phyloP scores from a whole-genome alignment of 1,140 invertebrate species.

The Papilio xuthus region DNA sequence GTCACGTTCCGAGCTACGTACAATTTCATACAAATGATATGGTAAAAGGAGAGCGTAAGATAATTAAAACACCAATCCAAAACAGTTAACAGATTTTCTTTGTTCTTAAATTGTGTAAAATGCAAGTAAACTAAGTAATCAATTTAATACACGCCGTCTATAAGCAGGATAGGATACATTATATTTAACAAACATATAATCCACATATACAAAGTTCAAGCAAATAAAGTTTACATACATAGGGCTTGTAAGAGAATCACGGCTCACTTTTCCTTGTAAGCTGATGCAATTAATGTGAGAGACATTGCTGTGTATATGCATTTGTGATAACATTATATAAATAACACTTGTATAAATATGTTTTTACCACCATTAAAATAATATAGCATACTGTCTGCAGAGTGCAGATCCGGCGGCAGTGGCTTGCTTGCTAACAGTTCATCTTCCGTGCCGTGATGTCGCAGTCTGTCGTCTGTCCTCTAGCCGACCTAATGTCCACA shows the following conservation, averaged over 20 bases:
- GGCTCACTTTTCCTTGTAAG: conserved; percentile 23
- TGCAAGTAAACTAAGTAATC: conserved; percentile 31
- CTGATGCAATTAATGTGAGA: conserved; percentile 20
- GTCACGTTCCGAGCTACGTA: neutral
- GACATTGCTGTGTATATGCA: conserved; percentile 11
- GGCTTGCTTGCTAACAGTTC: too few species aligned
- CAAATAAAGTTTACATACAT: conserved; percentile 6
- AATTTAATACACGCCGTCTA: conserved; percentile 24
- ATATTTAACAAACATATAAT: conserved; percentile 37
- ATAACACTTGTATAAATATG: conserved; percentile 35
- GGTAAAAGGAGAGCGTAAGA: conserved; percentile 7
- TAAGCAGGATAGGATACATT: conserved; percentile 25
- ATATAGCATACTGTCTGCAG: conserved; percentile 33
- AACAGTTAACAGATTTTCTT: conserved; percentile 38
- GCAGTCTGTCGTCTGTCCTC: conserved; percentile 27
- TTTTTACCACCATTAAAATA: conserved; percentile 34
- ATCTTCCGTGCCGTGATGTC: conserved; percentile 46
- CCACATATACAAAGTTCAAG: conserved; percentile 25
- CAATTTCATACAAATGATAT: neutral
- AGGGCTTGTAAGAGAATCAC: conserved; percentile 10
- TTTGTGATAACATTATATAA: conserved; percentile 31
- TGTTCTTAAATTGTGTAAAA: conserved; percentile 38
- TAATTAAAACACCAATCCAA: conserved; percentile 32
- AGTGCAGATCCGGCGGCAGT: neutral
- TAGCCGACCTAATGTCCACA: too few species aligned